Evolutionary conservation across 2,888 invertebrate species (phyloP).

Genomic region (Luffia ferchaultella): DNA sequence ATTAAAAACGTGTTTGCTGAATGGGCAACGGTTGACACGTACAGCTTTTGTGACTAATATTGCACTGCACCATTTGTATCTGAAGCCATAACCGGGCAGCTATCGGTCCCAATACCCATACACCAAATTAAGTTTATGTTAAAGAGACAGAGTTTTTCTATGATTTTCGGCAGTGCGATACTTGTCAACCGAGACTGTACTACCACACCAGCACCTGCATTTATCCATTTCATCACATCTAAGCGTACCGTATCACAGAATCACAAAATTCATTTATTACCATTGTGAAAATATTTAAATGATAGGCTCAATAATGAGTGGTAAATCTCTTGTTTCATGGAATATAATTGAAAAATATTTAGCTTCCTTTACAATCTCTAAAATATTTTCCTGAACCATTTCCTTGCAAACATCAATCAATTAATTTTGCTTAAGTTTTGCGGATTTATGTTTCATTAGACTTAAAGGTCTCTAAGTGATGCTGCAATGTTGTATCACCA

Average conservation of each 20-base stretch:
- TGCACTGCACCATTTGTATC: constrained; percentile 21
- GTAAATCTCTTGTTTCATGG: constrained; percentile 22
- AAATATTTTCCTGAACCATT: constrained; percentile 16
- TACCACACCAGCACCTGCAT: too few relatives aligned
- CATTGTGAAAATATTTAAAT: constrained; percentile 15
- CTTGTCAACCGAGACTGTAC: constrained; percentile 14
- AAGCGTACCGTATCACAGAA: constrained; percentile 16
- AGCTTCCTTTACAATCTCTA: constrained; percentile 10
- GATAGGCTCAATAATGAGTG: constrained; percentile 20
- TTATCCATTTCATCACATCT: constrained; percentile 11
- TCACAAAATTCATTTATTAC: constrained; percentile 19
- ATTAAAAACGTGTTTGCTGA: constrained; percentile 21
- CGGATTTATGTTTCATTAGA: constrained; percentile 11
- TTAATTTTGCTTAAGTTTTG: constrained; percentile 22
- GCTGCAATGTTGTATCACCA: constrained; percentile 5
- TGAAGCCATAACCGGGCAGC: constrained; percentile 22
- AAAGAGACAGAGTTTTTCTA: constrained; percentile 13
- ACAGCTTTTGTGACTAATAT: constrained; percentile 17
- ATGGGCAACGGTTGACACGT: constrained; percentile 18
- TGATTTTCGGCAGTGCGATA: constrained; percentile 14
- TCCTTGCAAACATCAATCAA: constrained; percentile 20
- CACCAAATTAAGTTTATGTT: constrained; percentile 15
- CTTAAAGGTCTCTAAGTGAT: constrained; percentile 3
- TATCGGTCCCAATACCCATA: constrained; percentile 21
- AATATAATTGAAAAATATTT: constrained; percentile 20